Evolutionary conservation across 2,113 vertebrate genomes (phyloP).

Genomic region (Ondatra zibethicus): DNA sequence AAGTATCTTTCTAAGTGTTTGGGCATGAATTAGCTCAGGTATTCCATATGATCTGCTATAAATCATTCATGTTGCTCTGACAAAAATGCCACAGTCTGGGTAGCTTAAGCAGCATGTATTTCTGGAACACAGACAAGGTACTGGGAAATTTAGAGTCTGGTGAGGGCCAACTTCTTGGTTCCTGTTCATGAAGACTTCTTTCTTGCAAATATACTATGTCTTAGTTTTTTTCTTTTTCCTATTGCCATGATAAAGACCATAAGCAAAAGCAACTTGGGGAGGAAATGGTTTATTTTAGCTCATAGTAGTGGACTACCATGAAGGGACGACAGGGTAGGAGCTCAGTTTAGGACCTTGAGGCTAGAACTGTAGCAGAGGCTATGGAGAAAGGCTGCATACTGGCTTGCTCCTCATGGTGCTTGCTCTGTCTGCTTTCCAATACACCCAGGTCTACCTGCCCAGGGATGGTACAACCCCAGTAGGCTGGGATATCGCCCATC

Average conservation of each 20-base stretch:
- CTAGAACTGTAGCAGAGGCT: background rate
- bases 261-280: background rate
- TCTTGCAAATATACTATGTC: background rate
- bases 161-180: background rate
- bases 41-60: background rate
- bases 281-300: background rate
- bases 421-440: background rate
- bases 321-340: too few relatives aligned
- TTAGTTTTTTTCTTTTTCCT: background rate
- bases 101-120: background rate
- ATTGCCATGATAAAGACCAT: background rate
- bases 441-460: too few relatives aligned
- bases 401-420: background rate
- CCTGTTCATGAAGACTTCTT: background rate
- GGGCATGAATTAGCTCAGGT: background rate
- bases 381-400: background rate
- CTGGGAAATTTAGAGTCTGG: background rate
- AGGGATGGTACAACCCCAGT: background rate
- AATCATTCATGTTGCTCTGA: background rate
- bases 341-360: background rate
- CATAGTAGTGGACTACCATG: too few relatives aligned
- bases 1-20: background rate
- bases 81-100: background rate
- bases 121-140: background rate
- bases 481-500: too few relatives aligned